Evolutionary conservation across 1,140 invertebrate species (phyloP).

Genomic region (Dryas iulia): DNA sequence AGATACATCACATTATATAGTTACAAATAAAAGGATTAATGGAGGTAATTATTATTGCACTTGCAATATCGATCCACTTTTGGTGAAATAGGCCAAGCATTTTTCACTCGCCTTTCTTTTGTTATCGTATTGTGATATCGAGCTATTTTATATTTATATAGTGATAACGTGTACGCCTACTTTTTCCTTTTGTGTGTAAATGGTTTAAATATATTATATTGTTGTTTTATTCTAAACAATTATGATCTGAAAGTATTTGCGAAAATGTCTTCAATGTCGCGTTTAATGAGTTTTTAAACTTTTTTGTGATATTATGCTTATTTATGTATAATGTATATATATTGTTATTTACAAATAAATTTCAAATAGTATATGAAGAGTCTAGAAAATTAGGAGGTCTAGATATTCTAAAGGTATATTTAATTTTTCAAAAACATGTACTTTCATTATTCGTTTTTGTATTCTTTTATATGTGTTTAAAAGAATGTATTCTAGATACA

Average conservation of each 20-base stretch:
- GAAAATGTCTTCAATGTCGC: neutral
- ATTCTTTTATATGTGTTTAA: no score
- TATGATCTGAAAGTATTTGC: neutral
- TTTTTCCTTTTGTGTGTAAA: neutral
- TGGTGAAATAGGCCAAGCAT: slow-evolving; percentile 36
- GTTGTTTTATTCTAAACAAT: neutral
- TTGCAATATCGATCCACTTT: slow-evolving; percentile 47
- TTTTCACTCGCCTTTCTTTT: slow-evolving; percentile 31
- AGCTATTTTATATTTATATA: slow-evolving; percentile 11
- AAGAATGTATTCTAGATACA: no score
- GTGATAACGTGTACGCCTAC: slow-evolving; percentile 12
- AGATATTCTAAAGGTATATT: no score
- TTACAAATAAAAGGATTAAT: neutral
- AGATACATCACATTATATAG: neutral
- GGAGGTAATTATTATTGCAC: slow-evolving; percentile 12
- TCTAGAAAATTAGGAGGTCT: no score
- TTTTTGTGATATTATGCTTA: no score
- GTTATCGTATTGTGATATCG: slow-evolving; percentile 23
- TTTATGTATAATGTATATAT: no score
- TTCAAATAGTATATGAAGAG: no score
- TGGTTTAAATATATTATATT: neutral
- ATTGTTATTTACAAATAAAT: no score
- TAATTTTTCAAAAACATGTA: no score
- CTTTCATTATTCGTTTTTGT: no score
- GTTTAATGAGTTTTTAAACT: no score